Conservation (phyloP, 2,888 invertebrate genomes). For the Dastarcus helophoroides region DNA sequence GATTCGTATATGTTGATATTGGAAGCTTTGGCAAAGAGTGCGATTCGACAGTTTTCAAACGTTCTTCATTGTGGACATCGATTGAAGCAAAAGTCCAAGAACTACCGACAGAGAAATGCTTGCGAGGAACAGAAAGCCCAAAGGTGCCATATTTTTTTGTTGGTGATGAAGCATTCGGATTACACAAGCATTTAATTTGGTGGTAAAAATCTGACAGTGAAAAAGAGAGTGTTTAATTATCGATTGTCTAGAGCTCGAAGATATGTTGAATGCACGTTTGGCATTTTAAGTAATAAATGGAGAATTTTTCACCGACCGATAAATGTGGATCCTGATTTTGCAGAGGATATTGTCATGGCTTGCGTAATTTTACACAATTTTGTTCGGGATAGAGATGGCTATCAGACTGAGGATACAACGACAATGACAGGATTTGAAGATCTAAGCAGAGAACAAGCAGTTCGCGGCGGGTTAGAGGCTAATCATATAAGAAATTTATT, state of each 20-base stretch:
- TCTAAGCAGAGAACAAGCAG: too few relatives aligned
- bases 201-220: slow-evolving; percentile 13
- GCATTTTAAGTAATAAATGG: slow-evolving; percentile 26
- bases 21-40: slow-evolving; percentile 16
- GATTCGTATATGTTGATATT: slow-evolving; percentile 12
- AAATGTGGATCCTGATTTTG: slow-evolving; percentile 15
- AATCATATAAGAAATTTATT: too few relatives aligned
- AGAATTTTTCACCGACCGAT: slow-evolving; percentile 20
- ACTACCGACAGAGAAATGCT: too few relatives aligned
- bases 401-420: slow-evolving; percentile 9
- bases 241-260: slow-evolving; percentile 21
- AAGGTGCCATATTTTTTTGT: slow-evolving; percentile 20
- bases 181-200: slow-evolving; percentile 11
- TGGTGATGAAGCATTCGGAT: slow-evolving; percentile 21
- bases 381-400: slow-evolving; percentile 14
- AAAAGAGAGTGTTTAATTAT: slow-evolving; percentile 22
- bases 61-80: too few relatives aligned
- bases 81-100: too few relatives aligned
- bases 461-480: too few relatives aligned
- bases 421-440: too few relatives aligned
- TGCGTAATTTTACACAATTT: slow-evolving; percentile 17
- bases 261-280: slow-evolving; percentile 25
- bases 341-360: slow-evolving; percentile 18
- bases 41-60: slow-evolving; percentile 17
- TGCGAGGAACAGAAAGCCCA: too few relatives aligned